phyloP scores from a whole-genome alignment of 2,113 vertebrate species.

The Spea multiplicata region DNA sequence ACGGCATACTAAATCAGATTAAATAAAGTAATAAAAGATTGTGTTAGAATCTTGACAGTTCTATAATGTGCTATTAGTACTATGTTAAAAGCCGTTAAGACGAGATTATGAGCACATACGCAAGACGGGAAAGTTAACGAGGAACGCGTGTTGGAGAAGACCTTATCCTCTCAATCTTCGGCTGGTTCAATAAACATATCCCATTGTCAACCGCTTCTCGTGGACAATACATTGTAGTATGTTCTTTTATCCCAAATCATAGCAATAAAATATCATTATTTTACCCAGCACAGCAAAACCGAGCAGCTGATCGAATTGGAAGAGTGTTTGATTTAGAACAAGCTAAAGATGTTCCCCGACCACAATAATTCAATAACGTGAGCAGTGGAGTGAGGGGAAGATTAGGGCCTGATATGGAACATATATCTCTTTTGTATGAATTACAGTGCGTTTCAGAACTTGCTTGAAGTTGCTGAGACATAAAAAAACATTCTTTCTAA shows the following conservation, averaged over 20 bases:
- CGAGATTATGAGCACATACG: conserved; percentile 7
- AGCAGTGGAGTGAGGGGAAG: too few relatives aligned
- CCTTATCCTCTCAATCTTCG: background rate
- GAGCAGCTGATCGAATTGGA: background rate
- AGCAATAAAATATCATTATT: background rate
- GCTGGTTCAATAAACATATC: background rate
- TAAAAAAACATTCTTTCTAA: too few relatives aligned
- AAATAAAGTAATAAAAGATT: too few relatives aligned
- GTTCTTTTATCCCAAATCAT: background rate
- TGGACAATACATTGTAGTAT: background rate
- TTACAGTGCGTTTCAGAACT: too few relatives aligned
- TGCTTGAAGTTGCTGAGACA: too few relatives aligned
- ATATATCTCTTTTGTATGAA: too few relatives aligned
- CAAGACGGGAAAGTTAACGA: conserved; percentile 14
- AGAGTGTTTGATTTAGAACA: background rate
- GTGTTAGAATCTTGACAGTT: too few relatives aligned
- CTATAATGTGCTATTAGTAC: too few relatives aligned
- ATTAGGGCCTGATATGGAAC: too few relatives aligned
- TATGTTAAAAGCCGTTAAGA: conserved; percentile 12
- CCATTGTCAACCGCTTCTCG: background rate
- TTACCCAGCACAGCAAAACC: background rate
- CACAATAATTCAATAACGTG: too few relatives aligned
- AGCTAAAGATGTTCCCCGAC: background rate
- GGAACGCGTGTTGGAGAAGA: background rate
- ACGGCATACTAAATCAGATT: too few relatives aligned